A percentile compares a stretch with the other conserved stretches of the same genome.
Conservation (phyloP, 2,888 invertebrate genomes). For the Copidosoma aretas region DNA sequence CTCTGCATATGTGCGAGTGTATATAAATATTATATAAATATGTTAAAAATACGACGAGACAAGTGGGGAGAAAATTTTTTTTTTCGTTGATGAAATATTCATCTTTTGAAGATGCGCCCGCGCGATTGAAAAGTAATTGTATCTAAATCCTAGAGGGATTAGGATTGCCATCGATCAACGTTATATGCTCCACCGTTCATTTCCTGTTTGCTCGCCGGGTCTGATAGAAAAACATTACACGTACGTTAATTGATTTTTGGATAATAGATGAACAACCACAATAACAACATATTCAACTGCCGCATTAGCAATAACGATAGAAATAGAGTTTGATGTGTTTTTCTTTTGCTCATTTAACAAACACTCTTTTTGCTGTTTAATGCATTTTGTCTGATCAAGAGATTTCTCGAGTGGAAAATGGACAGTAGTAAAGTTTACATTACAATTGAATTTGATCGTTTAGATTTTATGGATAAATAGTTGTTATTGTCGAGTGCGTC, state of each 20-base stretch:
- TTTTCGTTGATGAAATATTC: conserved; percentile 37
- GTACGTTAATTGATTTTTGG: neutral
- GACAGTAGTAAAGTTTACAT: conserved; percentile 58
- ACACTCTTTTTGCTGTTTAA: conserved; percentile 19
- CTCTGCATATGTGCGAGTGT: neutral
- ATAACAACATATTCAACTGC: too few species aligned
- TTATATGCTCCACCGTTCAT: conserved; percentile 55
- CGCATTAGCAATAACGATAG: conserved; percentile 5
- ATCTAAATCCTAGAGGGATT: conserved; percentile 40
- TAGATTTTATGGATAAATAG: conserved; percentile 62
- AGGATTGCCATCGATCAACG: conserved; percentile 55
- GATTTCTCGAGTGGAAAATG: conserved; percentile 48
- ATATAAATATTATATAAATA: conserved; percentile 15
- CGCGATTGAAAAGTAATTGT: conserved; percentile 27
- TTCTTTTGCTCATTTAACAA: conserved; percentile 24
- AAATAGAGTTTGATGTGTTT: conserved; percentile 22
- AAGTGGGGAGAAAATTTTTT: conserved; percentile 36
- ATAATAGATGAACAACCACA: too few species aligned
- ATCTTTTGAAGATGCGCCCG: conserved; percentile 37
- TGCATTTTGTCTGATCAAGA: conserved; percentile 33
- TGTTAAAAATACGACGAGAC: conserved; percentile 37
- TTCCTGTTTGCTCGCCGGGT: conserved; percentile 46
- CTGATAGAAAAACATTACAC: conserved; percentile 17
- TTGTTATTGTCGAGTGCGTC: conserved; percentile 60
- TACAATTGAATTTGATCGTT: conserved; percentile 63